Percentiles rank a stretch among this genome's conserved stretches.
Conservation (phyloP, 2,888 invertebrate genomes). For the Pardosa pseudoannulata region DNA sequence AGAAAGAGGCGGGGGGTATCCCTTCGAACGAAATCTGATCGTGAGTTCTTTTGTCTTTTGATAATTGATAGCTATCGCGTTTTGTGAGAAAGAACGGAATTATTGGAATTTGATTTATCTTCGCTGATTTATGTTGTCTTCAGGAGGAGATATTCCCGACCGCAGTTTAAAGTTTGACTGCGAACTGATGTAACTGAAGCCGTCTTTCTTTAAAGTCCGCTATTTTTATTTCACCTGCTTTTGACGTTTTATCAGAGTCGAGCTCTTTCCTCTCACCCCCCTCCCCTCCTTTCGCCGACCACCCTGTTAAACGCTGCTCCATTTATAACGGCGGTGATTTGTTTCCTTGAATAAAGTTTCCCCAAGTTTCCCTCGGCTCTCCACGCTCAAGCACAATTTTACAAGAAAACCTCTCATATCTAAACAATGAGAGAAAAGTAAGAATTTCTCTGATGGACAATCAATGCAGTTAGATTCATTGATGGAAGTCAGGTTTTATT, state of each 20-base stretch:
- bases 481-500: too few relatives aligned
- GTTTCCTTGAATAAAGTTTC: too few relatives aligned
- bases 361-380: too few relatives aligned
- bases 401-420: too few relatives aligned
- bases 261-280: too few relatives aligned
- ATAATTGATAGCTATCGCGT: conserved; percentile 49
- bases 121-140: conserved; percentile 7
- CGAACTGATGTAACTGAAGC: not conserved
- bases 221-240: conserved; percentile 1
- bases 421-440: too few relatives aligned
- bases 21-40: conserved; percentile 24
- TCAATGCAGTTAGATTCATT: too few relatives aligned
- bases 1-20: not conserved
- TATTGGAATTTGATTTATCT: conserved; percentile 17
- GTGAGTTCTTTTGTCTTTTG: conserved; percentile 51
- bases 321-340: too few relatives aligned
- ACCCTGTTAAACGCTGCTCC: too few relatives aligned
- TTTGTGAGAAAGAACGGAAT: conserved; percentile 6
- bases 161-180: not conserved
- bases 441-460: too few relatives aligned
- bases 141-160: not conserved
- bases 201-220: not conserved
- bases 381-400: too few relatives aligned
- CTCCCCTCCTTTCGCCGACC: too few relatives aligned
- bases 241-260: not conserved